Evolutionary conservation across 1,140 invertebrate species (phyloP).

Genomic region (Oreohelix idahoensis): DNA sequence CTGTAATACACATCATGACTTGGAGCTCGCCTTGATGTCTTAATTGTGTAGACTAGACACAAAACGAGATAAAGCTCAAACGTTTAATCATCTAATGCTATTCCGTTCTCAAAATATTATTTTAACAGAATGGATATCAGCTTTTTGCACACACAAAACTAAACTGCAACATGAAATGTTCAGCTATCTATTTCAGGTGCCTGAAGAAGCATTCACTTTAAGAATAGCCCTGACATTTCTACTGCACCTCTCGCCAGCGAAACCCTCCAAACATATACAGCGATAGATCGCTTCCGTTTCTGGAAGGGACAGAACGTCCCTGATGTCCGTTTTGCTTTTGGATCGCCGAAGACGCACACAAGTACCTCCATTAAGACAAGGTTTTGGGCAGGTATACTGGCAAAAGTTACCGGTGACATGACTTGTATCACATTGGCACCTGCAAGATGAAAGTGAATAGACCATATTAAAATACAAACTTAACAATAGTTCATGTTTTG

Average conservation of each 20-base stretch:
- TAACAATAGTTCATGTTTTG: too few species aligned
- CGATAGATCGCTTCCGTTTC: slow-evolving; percentile 12
- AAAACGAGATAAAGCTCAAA: too few species aligned
- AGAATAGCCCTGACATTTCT: too few species aligned
- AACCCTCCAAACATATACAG: background rate
- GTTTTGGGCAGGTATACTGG: slow-evolving; percentile 21
- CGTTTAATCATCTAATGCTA: too few species aligned
- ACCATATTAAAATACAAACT: background rate
- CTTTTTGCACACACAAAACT: too few species aligned
- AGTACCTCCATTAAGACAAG: slow-evolving; percentile 11
- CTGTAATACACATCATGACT: too few species aligned
- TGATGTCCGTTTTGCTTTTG: background rate
- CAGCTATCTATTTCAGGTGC: too few species aligned
- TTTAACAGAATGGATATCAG: too few species aligned
- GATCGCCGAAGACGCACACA: background rate
- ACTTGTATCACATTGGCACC: slow-evolving; percentile 31
- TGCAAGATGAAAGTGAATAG: background rate
- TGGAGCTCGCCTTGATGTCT: too few species aligned
- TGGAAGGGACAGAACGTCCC: background rate
- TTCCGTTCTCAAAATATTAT: too few species aligned
- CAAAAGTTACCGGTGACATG: background rate
- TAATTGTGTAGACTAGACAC: too few species aligned
- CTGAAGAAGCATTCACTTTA: background rate
- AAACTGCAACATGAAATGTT: too few species aligned
- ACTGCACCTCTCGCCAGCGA: background rate